These are phyloP conservation scores for Thamnophis elegans DNA, from an alignment of 2,797 vertebrate species.

Conservation along the genomic window DNA sequence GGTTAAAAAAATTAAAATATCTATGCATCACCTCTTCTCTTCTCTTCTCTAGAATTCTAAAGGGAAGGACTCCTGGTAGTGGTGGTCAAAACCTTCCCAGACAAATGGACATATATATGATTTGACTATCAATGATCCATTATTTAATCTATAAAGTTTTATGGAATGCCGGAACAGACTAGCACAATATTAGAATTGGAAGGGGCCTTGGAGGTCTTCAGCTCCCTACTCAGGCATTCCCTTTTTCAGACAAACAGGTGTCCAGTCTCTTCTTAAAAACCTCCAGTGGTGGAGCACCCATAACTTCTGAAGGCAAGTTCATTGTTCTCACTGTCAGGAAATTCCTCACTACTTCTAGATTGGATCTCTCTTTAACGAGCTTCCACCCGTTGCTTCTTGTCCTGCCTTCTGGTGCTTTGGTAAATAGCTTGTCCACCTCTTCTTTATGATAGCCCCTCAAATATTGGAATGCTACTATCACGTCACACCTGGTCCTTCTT, in stretches of 20 bases:
- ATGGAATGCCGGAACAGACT: not conserved
- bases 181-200: not conserved
- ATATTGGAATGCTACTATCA: not conserved
- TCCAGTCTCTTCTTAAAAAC: not conserved
- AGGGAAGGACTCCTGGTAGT: not conserved
- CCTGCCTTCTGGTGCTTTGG: not conserved
- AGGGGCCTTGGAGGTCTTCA: not conserved
- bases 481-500: not conserved
- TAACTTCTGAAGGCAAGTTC: not conserved
- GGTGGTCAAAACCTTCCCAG: not conserved
- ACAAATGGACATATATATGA: not conserved
- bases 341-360: not conserved
- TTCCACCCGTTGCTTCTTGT: not conserved
- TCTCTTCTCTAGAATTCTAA: not conserved
- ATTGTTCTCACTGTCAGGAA: not conserved
- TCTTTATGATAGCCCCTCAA: not conserved
- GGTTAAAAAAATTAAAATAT: not conserved
- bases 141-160: not conserved
- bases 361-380: not conserved
- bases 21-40: too few relatives aligned
- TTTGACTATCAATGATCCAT: not conserved
- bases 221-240: not conserved
- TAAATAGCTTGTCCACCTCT: not conserved
- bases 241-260: not conserved
- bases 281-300: not conserved